Evolutionary conservation across 2,888 invertebrate genomes (phyloP).

Genomic region (Drosophila antonietae): DNA sequence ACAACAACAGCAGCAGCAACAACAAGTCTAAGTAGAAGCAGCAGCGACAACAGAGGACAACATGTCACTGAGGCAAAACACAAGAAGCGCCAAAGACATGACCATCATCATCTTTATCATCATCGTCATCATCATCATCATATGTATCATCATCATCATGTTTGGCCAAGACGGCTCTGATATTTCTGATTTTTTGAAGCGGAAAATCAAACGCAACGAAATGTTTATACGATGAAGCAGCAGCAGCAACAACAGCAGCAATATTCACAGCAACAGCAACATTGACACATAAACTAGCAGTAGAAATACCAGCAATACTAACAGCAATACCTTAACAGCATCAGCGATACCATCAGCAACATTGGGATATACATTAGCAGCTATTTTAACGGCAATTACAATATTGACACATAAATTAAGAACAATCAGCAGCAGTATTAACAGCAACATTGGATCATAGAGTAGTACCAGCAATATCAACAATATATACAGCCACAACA

Average conservation of each 20-base stretch:
- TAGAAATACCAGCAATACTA: background rate
- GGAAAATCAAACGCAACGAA: constrained; percentile 74
- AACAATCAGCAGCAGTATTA: no score
- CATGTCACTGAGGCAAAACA: constrained; percentile 35
- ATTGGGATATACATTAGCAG: no score
- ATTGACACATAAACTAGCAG: background rate
- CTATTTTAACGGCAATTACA: no score
- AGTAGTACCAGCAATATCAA: no score
- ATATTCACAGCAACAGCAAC: background rate
- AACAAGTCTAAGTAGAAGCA: constrained; percentile 24
- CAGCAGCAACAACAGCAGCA: constrained; percentile 9
- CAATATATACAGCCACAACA: no score
- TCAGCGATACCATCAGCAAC: no score
- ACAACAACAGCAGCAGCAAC: constrained; percentile 49
- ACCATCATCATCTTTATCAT: constrained; percentile 41
- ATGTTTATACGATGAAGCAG: constrained; percentile 56
- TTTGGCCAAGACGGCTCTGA: constrained; percentile 46
- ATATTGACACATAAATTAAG: no score
- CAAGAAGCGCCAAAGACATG: constrained; percentile 37
- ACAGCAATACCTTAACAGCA: background rate
- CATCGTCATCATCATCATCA: constrained; percentile 16
- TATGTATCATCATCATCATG: constrained; percentile 19
- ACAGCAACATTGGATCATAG: no score
- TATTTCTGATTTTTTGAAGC: constrained; percentile 79
- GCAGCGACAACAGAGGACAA: constrained; percentile 22